These are phyloP conservation scores for Hippoglossus stenolepis DNA, from an alignment of 2,113 vertebrate genomes.

Conservation along the genomic window DNA sequence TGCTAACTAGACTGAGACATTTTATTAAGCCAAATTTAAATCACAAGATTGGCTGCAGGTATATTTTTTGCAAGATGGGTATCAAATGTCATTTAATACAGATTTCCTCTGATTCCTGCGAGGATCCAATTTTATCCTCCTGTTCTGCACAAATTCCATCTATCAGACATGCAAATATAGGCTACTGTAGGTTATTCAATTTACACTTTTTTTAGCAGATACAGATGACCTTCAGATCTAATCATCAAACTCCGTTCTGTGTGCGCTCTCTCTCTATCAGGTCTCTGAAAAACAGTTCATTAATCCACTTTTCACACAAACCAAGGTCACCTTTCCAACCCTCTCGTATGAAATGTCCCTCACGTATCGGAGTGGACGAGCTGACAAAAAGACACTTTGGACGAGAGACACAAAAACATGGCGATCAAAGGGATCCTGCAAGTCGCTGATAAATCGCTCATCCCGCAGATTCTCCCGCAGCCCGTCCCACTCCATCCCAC, in stretches of 20 bases:
- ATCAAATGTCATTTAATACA: constrained; percentile 9
- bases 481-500: not conserved
- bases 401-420: constrained; percentile 28
- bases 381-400: constrained; percentile 41
- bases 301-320: constrained; percentile 43
- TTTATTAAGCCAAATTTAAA: too few relatives aligned
- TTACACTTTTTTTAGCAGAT: constrained; percentile 13
- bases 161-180: constrained; percentile 5
- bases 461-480: not conserved
- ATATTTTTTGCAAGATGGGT: too few relatives aligned
- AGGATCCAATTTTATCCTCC: constrained; percentile 15
- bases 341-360: constrained; percentile 16
- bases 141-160: not conserved
- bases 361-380: not conserved
- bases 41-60: too few relatives aligned
- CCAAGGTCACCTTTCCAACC: constrained; percentile 59
- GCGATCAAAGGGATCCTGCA: constrained; percentile 43
- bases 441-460: constrained; percentile 57
- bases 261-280: not conserved
- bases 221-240: constrained; percentile 39
- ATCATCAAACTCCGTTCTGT: constrained; percentile 19
- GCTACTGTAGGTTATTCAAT: constrained; percentile 3
- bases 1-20: too few relatives aligned
- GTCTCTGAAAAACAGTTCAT: constrained; percentile 40
- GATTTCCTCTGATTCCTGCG: not conserved